Conservation (phyloP, 2,113 vertebrate genomes). For the Acanthisitta chloris region DNA sequence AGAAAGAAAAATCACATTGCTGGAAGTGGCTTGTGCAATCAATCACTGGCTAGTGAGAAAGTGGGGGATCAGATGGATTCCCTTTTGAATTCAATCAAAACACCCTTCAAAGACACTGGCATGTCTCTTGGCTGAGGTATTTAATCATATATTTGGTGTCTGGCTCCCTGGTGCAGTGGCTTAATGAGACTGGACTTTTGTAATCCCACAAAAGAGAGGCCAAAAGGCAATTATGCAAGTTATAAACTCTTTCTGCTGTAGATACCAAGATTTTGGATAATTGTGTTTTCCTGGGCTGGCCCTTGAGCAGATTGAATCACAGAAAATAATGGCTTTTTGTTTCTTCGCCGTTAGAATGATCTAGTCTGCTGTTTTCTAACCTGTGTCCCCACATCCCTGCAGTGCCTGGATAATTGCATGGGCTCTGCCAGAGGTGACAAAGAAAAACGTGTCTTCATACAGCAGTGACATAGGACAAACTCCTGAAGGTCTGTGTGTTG, state of each 20-base stretch:
- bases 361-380: background rate
- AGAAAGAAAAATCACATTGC: constrained; percentile 44
- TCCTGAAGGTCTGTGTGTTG: background rate
- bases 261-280: background rate
- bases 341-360: background rate
- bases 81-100: constrained; percentile 30
- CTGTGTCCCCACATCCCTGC: background rate
- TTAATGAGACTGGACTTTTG: background rate
- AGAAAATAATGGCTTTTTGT: background rate
- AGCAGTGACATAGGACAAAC: background rate
- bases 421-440: background rate
- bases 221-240: background rate
- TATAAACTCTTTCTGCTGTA: background rate
- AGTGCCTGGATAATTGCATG: background rate
- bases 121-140: background rate
- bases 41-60: background rate
- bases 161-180: background rate
- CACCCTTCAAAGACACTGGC: background rate
- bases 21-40: background rate
- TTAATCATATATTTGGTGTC: background rate
- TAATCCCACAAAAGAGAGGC: background rate
- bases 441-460: background rate
- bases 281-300: background rate
- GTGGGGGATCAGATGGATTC: background rate
- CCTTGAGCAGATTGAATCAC: background rate